These are phyloP conservation scores for Coleophora deauratella DNA, from an alignment of 2,888 invertebrate genomes.

Conservation along the genomic window DNA sequence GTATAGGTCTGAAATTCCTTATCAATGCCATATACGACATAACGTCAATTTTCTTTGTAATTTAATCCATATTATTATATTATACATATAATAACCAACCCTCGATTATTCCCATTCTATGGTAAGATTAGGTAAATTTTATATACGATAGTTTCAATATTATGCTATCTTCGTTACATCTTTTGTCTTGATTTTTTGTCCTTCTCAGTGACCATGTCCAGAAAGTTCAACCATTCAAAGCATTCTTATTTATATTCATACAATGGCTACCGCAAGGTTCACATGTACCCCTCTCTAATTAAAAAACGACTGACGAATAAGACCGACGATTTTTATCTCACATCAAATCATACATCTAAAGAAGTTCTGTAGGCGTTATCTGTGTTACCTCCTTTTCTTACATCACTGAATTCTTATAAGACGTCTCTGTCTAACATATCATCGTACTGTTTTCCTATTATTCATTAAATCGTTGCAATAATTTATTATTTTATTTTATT, in stretches of 20 bases:
- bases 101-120: no score
- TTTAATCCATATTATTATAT: no score
- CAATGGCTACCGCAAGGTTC: conserved; percentile 62
- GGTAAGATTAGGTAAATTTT: no score
- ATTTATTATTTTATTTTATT: conserved; percentile 70
- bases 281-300: conserved; percentile 70
- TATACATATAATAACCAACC: no score
- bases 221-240: conserved; percentile 48
- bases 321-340: conserved; percentile 71
- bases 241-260: conserved; percentile 59
- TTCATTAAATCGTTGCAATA: conserved; percentile 64
- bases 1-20: no score
- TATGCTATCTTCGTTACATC: no score
- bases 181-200: conserved; percentile 16
- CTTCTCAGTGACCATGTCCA: conserved; percentile 50
- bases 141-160: no score
- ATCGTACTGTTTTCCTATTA: conserved; percentile 44
- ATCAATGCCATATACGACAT: no score
- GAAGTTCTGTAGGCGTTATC: conserved; percentile 64
- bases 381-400: conserved; percentile 44
- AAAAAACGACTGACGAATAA: conserved; percentile 72
- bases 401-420: conserved; percentile 23
- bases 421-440: conserved; percentile 37
- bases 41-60: no score
- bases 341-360: conserved; percentile 65